Conservation (phyloP, 2,797 vertebrate genomes). For the Myoxocephalus aenaeus region DNA sequence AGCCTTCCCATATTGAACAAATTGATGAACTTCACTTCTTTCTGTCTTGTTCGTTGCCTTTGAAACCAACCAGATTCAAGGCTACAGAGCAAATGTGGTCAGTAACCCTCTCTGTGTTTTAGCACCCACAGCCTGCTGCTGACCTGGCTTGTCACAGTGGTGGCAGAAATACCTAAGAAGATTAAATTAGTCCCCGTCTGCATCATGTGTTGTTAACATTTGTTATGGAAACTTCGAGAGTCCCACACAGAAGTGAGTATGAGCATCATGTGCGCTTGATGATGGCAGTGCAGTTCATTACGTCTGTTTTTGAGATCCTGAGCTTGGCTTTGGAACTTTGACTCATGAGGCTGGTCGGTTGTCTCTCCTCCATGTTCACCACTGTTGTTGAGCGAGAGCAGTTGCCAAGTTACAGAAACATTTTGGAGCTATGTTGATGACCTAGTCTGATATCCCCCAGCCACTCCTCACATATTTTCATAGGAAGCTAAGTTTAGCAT, state of each 20-base stretch:
- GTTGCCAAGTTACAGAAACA: conserved; percentile 60
- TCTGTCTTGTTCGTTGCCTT: conserved; percentile 27
- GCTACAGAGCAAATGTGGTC: conserved; percentile 39
- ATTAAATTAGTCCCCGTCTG: conserved; percentile 61
- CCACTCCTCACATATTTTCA: conserved; percentile 51
- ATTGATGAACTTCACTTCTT: conserved; percentile 57
- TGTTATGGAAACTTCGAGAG: conserved; percentile 71
- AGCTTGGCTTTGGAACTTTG: conserved; percentile 70
- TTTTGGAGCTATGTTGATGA: conserved; percentile 63
- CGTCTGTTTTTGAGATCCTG: conserved; percentile 59
- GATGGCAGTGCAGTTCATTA: conserved; percentile 48
- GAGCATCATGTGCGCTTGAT: conserved; percentile 55
- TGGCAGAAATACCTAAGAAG: conserved; percentile 68
- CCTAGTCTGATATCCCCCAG: conserved; percentile 56
- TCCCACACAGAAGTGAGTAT: conserved; percentile 39
- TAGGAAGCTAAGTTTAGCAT: conserved; percentile 58
- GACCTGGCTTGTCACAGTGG: conserved; percentile 47
- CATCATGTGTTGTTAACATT: conserved; percentile 64
- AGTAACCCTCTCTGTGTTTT: conserved; percentile 18
- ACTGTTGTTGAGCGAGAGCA: conserved; percentile 65
- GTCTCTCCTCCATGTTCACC: conserved; percentile 72
- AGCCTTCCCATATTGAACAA: conserved; percentile 29
- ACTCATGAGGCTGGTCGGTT: conserved; percentile 70
- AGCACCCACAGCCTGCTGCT: conserved; percentile 18
- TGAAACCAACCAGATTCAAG: conserved; percentile 41